Evolutionary conservation across 2,797 vertebrate species (phyloP).

Genomic region (Acrossocheilus fasciatus): DNA sequence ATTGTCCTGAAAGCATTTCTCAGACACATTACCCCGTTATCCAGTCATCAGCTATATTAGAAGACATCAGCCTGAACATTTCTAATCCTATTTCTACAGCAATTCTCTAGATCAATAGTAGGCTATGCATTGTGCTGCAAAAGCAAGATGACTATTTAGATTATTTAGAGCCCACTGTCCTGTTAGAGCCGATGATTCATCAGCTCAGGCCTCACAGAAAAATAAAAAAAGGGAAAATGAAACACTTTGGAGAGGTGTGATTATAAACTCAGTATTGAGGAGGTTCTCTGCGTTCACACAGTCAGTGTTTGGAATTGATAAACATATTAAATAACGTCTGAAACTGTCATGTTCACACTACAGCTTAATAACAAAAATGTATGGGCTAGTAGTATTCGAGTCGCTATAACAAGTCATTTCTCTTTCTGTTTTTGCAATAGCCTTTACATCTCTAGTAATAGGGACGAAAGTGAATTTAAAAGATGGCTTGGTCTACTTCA

Average conservation of each 20-base stretch:
- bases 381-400: neutral
- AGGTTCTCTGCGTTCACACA: neutral
- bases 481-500: neutral
- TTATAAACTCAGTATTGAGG: neutral
- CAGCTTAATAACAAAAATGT: neutral
- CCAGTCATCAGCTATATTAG: neutral
- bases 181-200: neutral
- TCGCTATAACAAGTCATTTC: neutral
- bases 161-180: neutral
- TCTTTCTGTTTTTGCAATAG: neutral
- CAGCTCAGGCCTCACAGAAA: neutral
- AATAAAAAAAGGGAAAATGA: neutral
- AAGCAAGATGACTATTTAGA: neutral
- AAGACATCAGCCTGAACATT: neutral
- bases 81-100: neutral
- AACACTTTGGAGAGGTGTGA: neutral
- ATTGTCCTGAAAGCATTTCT: neutral
- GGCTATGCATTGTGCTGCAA: neutral
- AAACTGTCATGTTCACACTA: neutral
- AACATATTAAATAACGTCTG: neutral
- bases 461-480: neutral
- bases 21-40: neutral
- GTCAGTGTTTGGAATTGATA: neutral
- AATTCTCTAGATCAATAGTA: neutral
- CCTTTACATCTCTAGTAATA: neutral